Conservation (phyloP, 2,797 vertebrate species). For the Poeciliopsis gracilis region DNA sequence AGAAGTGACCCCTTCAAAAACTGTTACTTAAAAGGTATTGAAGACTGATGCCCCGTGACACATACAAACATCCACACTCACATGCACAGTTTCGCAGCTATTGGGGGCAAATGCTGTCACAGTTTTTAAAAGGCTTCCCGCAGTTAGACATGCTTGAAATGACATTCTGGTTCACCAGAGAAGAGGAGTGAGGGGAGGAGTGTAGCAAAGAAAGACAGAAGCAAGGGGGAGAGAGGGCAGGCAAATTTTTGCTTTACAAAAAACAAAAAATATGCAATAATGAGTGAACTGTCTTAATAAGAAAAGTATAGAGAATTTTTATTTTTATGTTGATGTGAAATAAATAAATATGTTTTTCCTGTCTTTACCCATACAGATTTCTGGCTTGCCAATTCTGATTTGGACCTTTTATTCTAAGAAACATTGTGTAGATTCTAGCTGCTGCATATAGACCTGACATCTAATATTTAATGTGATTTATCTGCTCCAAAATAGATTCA, state of each 20-base stretch:
- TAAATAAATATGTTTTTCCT: neutral
- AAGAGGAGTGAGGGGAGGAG: conserved; percentile 40
- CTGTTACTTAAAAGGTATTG: conserved; percentile 46
- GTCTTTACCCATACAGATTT: neutral
- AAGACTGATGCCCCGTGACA: conserved; percentile 3
- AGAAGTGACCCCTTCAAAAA: conserved; percentile 46
- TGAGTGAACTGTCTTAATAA: neutral
- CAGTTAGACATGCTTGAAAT: conserved; percentile 83
- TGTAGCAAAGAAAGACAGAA: conserved; percentile 17
- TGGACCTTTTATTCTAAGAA: neutral
- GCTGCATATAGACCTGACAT: neutral
- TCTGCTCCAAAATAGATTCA: neutral
- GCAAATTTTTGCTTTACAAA: conserved; percentile 12
- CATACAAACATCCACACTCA: conserved; percentile 24
- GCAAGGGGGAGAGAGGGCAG: conserved; percentile 16
- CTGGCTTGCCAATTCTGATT: neutral
- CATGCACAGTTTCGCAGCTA: conserved; percentile 53
- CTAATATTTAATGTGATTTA: neutral
- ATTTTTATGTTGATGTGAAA: neutral
- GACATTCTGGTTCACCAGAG: conserved; percentile 74
- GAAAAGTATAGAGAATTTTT: neutral
- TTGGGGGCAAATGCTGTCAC: conserved; percentile 74
- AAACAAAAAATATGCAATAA: conserved; percentile 3
- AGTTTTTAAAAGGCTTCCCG: conserved; percentile 74
- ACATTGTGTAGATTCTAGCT: neutral